Evolutionary conservation across 30 jellyfish, hydroid and myxozoan genomes (phyloP).

Genomic region (Clytia hemisphaerica): DNA sequence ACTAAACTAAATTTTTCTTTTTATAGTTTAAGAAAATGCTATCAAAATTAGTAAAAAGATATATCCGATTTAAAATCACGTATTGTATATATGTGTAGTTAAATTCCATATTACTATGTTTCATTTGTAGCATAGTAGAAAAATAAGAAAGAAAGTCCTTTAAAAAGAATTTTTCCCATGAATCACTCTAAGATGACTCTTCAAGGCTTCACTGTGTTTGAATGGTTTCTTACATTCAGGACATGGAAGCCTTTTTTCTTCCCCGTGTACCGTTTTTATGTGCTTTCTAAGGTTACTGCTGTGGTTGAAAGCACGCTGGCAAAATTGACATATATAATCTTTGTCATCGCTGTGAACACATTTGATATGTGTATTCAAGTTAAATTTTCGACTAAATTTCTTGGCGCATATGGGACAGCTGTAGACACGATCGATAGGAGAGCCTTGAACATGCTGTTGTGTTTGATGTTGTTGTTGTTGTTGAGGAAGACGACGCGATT

Average conservation of each 20-base stretch:
- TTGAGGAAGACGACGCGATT: background rate
- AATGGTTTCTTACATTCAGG: conserved; percentile 7
- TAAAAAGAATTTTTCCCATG: conserved; percentile 6
- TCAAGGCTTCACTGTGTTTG: conserved; percentile 10
- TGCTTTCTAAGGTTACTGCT: conserved; percentile 15
- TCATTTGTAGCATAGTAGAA: no score
- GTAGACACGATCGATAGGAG: background rate
- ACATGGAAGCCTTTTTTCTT: conserved; percentile 3
- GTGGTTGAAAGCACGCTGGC: conserved; percentile 19
- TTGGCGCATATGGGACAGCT: conserved; percentile 8
- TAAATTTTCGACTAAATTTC: conserved; percentile 13
- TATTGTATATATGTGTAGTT: no score
- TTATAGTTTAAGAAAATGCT: no score
- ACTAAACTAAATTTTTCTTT: no score
- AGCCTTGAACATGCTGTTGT: no score
- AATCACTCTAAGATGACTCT: background rate
- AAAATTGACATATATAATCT: conserved; percentile 12
- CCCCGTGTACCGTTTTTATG: conserved; percentile 12
- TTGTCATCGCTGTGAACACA: conserved; percentile 22
- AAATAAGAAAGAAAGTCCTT: no score
- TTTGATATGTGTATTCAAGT: conserved; percentile 12
- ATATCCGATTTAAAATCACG: no score
- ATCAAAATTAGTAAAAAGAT: no score
- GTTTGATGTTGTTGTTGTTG: no score
- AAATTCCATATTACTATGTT: no score